Base-by-base conservation (phyloP, 2,113 vertebrate genomes). In the Lipophrys pholis region DNA sequence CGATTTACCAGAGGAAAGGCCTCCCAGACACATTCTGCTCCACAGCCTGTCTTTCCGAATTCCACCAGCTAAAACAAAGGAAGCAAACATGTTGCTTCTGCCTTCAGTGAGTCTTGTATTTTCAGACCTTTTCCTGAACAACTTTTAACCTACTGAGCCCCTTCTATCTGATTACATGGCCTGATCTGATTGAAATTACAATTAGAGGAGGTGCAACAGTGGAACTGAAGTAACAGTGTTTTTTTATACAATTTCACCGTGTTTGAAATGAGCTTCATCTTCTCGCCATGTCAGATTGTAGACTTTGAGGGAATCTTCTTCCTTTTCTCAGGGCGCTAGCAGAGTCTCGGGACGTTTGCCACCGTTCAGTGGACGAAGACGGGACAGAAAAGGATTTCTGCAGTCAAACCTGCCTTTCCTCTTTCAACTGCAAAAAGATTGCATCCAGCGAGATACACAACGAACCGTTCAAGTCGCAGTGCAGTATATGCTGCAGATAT, bases 11-110 rank as follows among this genome's bases (percentile, higher is more conserved):
- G 90, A 95, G 95, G 80, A 97, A 97, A 91, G 94, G 95, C 68
- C 96, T 93, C n/a, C 89, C 92, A 6, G 95, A 96, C 69, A 91
- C 96, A 46, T 97, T 97, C 94, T 97, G 96, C 91, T 96, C 96
- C 69, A 95, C 95, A 56, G 74, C 95, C 45, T 90, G 89, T 46
- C 81, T 90, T 2, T 21, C 70, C 6, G 63, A 30, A 10, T 82
- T 56, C 40, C 58, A 58, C 84, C 96, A 92, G 54, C 76, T 89
- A 80, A 93, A 93, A 62, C 76, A 90, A 55, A 86, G 88, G 57
- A 94, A 92, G 93, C 97, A 94, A 90, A 95, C 79, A 69, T 98
- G 97, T 78, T 92, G 95, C 78, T 95, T 94, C 93, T 99, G 97
- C 89, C 94, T 94, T 77, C 97, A 95, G 97, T 99, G 95, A 95